Evolutionary conservation across 2,113 vertebrate genomes (phyloP), one percentile per base, ranked within the genome.

Genomic region (Anarrhichthys ocellatus): DNA sequence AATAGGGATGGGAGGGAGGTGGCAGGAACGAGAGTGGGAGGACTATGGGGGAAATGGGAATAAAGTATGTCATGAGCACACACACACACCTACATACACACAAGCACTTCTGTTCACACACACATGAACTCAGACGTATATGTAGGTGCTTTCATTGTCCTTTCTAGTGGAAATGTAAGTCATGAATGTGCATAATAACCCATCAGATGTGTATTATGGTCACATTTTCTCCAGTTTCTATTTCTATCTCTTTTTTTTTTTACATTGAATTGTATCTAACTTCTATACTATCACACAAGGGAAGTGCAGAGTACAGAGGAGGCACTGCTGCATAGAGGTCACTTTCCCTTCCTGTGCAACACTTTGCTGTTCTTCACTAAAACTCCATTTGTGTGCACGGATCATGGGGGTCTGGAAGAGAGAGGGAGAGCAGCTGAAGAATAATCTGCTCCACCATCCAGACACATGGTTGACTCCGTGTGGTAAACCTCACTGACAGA

Each of bases 401-500:
- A 87, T 90, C 78, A 82, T 48, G 63, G 78, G 65, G 54, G 56
- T 44, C 67, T 76, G 48, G 38, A 77, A 65, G 73, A 77, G 76
- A 86, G 75, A 77, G 73, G 64, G 52, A 50, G 77, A 78, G 80
- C 22, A 32, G 70, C 36, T 71, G 72, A 70, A 83, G 86, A 87
- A 88, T 86, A 86, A 89, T 84, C 71, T 89, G 74, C 85, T 83
- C 54, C 81, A 72, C 67, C 81, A 85, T 85, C 77, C 81, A 77
- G 80, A 84, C 81, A 87, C 83, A 87, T 74, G 84, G 80, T 82
- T 76, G 80, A 78, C 85, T 91, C 89, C 84, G 71, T 92, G 89
- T 90, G 81, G 88, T 88, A 92, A 94, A 89, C 78, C 84, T 84
- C 82, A 77, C 76, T 88, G 91, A 92, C 91, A 90, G 91, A 93